phyloP scores from a whole-genome alignment of 2,113 vertebrate species.

The Paracanthobrama guichenoti region DNA sequence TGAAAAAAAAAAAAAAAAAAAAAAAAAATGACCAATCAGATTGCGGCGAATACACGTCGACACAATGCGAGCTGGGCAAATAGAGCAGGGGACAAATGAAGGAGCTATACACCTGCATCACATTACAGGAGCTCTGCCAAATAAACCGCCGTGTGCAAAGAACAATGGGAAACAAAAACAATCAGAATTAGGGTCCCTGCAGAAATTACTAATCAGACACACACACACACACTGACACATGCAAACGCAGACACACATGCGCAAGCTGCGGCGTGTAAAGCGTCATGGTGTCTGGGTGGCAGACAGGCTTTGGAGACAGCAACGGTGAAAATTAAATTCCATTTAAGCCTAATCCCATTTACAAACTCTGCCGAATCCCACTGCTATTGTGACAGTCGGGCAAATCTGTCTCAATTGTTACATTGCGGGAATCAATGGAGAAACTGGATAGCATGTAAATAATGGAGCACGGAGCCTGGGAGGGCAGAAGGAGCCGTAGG shows the following conservation, averaged over 20 bases:
- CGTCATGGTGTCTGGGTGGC: slow-evolving; percentile 73
- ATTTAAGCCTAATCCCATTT: slow-evolving; percentile 81
- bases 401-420: slow-evolving; percentile 75
- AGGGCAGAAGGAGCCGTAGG: slow-evolving; percentile 63
- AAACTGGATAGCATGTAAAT: slow-evolving; percentile 74
- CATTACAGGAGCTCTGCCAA: slow-evolving; percentile 33
- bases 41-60: background rate
- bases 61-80: slow-evolving; percentile 7
- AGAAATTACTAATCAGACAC: slow-evolving; percentile 39
- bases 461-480: slow-evolving; percentile 71
- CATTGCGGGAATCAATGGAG: slow-evolving; percentile 71
- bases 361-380: slow-evolving; percentile 73
- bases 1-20: background rate
- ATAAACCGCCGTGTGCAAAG: slow-evolving; percentile 21
- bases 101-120: slow-evolving; percentile 37
- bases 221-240: slow-evolving; percentile 44
- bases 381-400: slow-evolving; percentile 74
- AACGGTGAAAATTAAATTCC: slow-evolving; percentile 80
- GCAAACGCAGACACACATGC: slow-evolving; percentile 39
- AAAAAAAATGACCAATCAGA: slow-evolving; percentile 24
- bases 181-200: slow-evolving; percentile 36
- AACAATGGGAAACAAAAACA: slow-evolving; percentile 35
- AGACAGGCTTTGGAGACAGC: slow-evolving; percentile 74
- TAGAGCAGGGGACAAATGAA: slow-evolving; percentile 31
- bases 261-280: slow-evolving; percentile 9